phyloP scores from a whole-genome alignment of 2,113 vertebrate genomes.

The Fregata magnificens region DNA sequence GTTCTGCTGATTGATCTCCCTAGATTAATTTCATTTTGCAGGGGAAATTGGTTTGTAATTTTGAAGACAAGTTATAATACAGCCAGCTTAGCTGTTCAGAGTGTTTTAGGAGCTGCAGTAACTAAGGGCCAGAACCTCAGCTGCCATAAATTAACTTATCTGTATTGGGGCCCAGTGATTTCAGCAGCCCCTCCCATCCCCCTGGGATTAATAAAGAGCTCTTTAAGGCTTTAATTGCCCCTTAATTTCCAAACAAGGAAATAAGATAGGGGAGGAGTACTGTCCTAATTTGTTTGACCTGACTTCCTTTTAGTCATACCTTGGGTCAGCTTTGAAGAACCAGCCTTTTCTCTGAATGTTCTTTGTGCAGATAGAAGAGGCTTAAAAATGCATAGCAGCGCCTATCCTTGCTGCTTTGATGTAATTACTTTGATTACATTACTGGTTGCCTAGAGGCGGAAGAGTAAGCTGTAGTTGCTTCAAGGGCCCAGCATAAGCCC shows the following conservation, averaged over 20 bases:
- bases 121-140: neutral
- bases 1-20: neutral
- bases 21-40: neutral
- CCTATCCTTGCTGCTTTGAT: neutral
- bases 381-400: neutral
- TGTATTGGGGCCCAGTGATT: fast-evolving
- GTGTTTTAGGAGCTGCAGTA: neutral
- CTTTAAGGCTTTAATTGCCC: neutral
- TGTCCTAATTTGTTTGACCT: fast-evolving
- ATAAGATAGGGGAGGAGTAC: neutral
- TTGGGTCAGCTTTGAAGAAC: neutral
- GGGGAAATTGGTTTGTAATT: neutral
- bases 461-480: neutral
- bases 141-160: neutral
- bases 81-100: neutral
- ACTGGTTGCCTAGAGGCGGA: neutral
- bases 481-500: neutral
- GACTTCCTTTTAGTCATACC: fast-evolving
- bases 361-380: neutral
- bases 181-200: neutral
- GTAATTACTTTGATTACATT: neutral
- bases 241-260: neutral
- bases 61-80: neutral
- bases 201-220: neutral
- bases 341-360: neutral